Conservation (phyloP, 2,113 vertebrate species). For the Lophotis ruficrista region DNA sequence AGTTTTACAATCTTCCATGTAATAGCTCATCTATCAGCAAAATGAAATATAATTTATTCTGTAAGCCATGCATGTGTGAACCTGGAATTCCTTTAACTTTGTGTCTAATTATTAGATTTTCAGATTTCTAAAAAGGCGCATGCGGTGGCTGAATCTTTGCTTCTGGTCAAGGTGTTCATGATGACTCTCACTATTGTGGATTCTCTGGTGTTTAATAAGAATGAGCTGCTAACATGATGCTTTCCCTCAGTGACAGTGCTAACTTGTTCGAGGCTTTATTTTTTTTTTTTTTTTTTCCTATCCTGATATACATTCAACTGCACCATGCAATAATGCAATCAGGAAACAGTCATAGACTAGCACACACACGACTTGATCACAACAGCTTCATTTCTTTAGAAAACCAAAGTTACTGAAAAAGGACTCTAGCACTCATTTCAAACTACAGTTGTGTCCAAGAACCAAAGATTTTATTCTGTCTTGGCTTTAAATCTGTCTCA, state of each 20-base stretch:
- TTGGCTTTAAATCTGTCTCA: not conserved
- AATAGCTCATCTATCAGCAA: not conserved
- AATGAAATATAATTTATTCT: conserved; percentile 10
- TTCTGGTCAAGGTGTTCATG: not conserved
- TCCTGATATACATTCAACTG: not conserved
- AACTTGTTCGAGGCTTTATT: not conserved
- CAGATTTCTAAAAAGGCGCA: not conserved
- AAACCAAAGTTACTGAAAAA: not conserved
- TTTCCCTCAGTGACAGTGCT: not conserved
- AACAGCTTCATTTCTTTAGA: not conserved
- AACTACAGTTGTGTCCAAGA: not conserved
- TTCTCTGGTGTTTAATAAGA: not conserved
- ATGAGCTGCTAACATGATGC: not conserved
- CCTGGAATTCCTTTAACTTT: not conserved
- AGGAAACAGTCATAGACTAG: conserved; percentile 17
- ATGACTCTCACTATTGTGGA: not conserved
- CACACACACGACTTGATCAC: not conserved
- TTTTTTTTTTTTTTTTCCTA: not conserved
- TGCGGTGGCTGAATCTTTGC: not conserved
- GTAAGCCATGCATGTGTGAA: not conserved
- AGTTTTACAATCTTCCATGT: not conserved
- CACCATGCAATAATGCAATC: not conserved
- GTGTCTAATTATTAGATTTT: not conserved
- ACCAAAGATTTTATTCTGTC: not conserved
- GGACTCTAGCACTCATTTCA: not conserved